Evolutionary conservation across 37 sponge, comb jelly and placozoan species (phyloP).

Genomic region (Beroe ovata): DNA sequence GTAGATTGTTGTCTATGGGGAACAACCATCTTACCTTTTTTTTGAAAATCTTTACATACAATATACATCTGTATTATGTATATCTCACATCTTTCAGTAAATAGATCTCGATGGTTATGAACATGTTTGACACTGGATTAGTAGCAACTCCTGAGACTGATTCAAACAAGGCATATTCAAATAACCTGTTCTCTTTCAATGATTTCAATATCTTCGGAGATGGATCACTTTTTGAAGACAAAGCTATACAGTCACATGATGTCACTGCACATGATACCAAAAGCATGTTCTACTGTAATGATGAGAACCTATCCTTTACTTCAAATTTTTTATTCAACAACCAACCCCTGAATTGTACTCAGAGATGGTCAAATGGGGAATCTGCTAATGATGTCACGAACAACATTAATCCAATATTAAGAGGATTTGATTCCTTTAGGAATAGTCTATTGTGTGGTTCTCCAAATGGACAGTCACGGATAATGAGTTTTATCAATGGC

Average conservation of each 20-base stretch:
- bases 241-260: background rate
- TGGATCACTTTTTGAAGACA: background rate
- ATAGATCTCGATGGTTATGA: background rate
- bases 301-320: background rate
- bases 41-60: too few relatives aligned
- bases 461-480: slow-evolving; percentile 9
- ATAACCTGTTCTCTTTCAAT: background rate
- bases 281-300: background rate
- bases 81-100: too few relatives aligned
- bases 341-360: background rate
- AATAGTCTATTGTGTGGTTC: background rate
- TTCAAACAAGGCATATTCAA: background rate
- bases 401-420: background rate
- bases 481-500: background rate
- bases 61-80: too few relatives aligned
- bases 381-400: background rate
- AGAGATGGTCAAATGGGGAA: slow-evolving; percentile 18
- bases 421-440: background rate
- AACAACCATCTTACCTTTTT: too few relatives aligned
- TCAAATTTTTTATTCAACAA: background rate
- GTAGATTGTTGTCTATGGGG: too few relatives aligned
- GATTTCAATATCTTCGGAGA: background rate
- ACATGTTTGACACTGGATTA: background rate
- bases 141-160: background rate
- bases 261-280: background rate